These are phyloP conservation scores for Silvanus unidentatus DNA, from an alignment of 2,888 invertebrate genomes.

Conservation along the genomic window DNA sequence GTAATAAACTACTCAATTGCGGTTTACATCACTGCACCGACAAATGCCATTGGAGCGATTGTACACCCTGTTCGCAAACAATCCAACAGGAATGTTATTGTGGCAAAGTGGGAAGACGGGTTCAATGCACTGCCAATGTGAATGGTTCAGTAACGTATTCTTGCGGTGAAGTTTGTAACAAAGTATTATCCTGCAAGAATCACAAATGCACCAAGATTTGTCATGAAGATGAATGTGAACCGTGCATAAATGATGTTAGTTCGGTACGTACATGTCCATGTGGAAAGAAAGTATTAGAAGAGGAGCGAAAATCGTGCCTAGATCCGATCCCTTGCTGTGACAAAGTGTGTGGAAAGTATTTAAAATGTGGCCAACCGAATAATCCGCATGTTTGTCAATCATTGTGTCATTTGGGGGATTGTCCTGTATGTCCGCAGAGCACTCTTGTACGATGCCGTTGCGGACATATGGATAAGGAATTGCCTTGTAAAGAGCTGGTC, in stretches of 20 bases:
- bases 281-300: slow-evolving; percentile 55
- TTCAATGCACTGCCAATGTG: slow-evolving; percentile 57
- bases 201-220: slow-evolving; percentile 58
- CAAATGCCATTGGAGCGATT: slow-evolving; percentile 75
- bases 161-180: slow-evolving; percentile 60
- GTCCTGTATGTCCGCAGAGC: slow-evolving; percentile 70
- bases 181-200: slow-evolving; percentile 58
- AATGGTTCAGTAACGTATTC: slow-evolving; percentile 49
- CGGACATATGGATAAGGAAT: slow-evolving; percentile 75
- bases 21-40: slow-evolving; percentile 66
- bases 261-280: slow-evolving; percentile 69
- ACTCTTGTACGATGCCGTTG: slow-evolving; percentile 79
- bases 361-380: slow-evolving; percentile 62
- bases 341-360: slow-evolving; percentile 56
- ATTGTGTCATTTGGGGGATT: slow-evolving; percentile 65
- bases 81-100: slow-evolving; percentile 72
- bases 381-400: slow-evolving; percentile 64
- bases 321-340: slow-evolving; percentile 81
- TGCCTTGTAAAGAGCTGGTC: slow-evolving; percentile 67
- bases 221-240: slow-evolving; percentile 61
- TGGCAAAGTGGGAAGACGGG: slow-evolving; percentile 55
- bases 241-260: slow-evolving; percentile 59
- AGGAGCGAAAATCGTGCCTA: slow-evolving; percentile 60
- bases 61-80: slow-evolving; percentile 62
- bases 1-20: slow-evolving; percentile 72